A percentile compares a stretch with the other conserved stretches of the same genome.
Evolutionary conservation across 2,888 invertebrate species (phyloP).

Genomic region (Chrysolina americana): DNA sequence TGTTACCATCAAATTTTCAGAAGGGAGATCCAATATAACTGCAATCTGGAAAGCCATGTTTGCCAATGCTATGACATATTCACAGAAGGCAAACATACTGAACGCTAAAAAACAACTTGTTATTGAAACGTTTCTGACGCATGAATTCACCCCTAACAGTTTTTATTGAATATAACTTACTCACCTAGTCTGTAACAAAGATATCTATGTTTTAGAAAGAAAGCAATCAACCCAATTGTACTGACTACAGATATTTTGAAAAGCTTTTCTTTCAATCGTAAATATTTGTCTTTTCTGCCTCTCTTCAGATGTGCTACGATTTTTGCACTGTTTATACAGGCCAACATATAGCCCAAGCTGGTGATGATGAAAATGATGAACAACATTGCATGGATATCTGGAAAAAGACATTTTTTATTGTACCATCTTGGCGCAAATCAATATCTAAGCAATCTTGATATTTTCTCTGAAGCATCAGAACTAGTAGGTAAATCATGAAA

Average conservation of each 20-base stretch:
- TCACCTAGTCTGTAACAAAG: constrained; percentile 92
- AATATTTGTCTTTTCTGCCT: constrained; percentile 55
- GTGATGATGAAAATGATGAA: constrained; percentile 93
- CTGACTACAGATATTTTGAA: constrained; percentile 84
- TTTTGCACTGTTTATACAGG: constrained; percentile 75
- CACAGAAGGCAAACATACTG: constrained; percentile 94
- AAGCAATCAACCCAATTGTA: constrained; percentile 87
- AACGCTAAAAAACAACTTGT: constrained; percentile 81
- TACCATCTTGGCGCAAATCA: too few species aligned
- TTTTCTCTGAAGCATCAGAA: too few species aligned
- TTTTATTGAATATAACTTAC: constrained; percentile 58
- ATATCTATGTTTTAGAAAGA: constrained; percentile 91
- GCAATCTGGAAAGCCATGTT: constrained; percentile 95
- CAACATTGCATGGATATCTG: constrained; percentile 91
- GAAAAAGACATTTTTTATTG: constrained; percentile 61
- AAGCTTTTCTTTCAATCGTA: constrained; percentile 78
- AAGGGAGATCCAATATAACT: constrained; percentile 88
- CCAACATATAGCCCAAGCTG: constrained; percentile 87
- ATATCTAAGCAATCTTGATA: too few species aligned
- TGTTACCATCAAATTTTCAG: constrained; percentile 83
- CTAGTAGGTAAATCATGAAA: too few species aligned
- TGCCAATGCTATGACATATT: constrained; percentile 91
- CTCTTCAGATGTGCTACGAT: constrained; percentile 62
- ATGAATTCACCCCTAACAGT: too few species aligned
- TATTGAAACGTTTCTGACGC: too few species aligned